Conservation (phyloP, 2,113 vertebrate genomes). For the Ifrita kowaldi region DNA sequence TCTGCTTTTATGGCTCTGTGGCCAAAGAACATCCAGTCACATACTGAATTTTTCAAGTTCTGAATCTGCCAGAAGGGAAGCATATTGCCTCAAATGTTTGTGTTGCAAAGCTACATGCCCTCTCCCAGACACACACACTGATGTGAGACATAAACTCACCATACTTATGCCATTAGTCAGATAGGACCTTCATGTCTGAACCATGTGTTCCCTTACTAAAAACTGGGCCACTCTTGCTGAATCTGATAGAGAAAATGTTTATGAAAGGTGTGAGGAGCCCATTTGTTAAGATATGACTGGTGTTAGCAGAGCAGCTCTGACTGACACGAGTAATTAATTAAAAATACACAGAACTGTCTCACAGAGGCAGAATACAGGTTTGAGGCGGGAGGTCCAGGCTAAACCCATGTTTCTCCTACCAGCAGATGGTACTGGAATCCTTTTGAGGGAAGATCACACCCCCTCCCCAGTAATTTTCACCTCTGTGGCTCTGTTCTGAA, state of each 20-base stretch:
- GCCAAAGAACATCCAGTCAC: neutral
- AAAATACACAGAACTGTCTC: neutral
- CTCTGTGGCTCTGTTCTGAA: neutral
- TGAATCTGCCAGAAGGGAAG: neutral
- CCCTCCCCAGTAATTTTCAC: neutral
- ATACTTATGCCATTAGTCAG: neutral
- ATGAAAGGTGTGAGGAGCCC: conserved; percentile 20
- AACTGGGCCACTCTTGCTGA: neutral
- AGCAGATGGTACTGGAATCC: conserved; percentile 19
- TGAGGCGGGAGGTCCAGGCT: neutral
- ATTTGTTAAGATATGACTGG: conserved; percentile 39
- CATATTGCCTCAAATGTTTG: neutral
- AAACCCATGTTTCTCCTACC: neutral
- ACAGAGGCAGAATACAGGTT: neutral
- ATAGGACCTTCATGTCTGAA: neutral
- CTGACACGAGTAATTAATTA: conserved; percentile 42
- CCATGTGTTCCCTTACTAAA: neutral
- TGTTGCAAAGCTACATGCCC: neutral
- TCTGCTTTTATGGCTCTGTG: neutral
- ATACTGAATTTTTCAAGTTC: neutral
- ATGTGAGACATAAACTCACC: neutral
- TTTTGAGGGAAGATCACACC: neutral
- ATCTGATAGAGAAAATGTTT: conserved; percentile 38
- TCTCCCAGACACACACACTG: neutral
- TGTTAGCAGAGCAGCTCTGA: neutral